Evolutionary conservation across 2,888 invertebrate genomes (phyloP).

Genomic region (Agrochola litura): DNA sequence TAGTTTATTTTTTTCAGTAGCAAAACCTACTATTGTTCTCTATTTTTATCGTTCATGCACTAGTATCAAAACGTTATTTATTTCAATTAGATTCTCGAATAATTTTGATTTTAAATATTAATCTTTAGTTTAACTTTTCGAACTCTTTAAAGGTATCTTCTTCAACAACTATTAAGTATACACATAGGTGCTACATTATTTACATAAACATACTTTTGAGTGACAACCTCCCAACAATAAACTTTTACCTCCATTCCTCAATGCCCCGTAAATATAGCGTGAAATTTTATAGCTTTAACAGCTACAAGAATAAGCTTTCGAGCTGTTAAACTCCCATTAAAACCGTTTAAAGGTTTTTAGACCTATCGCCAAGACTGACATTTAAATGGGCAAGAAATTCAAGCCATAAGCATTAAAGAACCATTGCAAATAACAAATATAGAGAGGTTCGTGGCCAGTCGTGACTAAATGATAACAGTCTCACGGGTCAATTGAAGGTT

Average conservation of each 20-base stretch:
- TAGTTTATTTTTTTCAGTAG: background rate
- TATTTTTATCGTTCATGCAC: slow-evolving; percentile 46
- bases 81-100: slow-evolving; percentile 32
- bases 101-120: slow-evolving; percentile 17
- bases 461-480: background rate
- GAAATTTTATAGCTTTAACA: slow-evolving; percentile 47
- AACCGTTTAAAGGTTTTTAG: slow-evolving; percentile 32
- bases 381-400: slow-evolving; percentile 12
- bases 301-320: slow-evolving; percentile 37
- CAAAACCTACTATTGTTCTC: slow-evolving; percentile 2
- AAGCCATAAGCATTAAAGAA: slow-evolving; percentile 8
- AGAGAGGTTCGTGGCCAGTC: background rate
- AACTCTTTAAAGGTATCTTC: background rate
- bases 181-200: background rate
- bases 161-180: background rate
- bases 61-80: slow-evolving; percentile 12
- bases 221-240: slow-evolving; percentile 40
- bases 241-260: slow-evolving; percentile 43
- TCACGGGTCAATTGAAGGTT: background rate
- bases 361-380: slow-evolving; percentile 2
- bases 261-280: slow-evolving; percentile 31
- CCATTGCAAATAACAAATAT: slow-evolving; percentile 23
- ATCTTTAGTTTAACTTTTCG: slow-evolving; percentile 17
- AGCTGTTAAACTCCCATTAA: slow-evolving; percentile 46
- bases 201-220: slow-evolving; percentile 7